Conservation (phyloP, 2,113 vertebrate genomes). For the Lepidothrix coronata region DNA sequence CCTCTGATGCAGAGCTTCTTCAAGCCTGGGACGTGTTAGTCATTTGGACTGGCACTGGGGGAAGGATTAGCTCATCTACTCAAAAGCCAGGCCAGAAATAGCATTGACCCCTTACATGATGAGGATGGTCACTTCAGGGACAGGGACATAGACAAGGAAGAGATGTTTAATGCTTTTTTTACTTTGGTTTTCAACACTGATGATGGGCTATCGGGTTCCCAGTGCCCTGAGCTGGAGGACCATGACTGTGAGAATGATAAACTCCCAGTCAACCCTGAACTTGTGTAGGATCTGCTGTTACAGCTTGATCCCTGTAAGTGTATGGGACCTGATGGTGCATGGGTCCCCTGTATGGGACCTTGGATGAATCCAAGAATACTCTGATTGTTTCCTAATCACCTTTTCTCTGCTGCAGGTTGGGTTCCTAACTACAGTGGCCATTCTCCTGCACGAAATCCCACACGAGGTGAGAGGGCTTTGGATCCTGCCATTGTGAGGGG, state of each 20-base stretch:
- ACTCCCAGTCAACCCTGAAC: background rate
- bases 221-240: background rate
- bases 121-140: background rate
- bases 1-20: background rate
- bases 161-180: background rate
- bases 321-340: background rate
- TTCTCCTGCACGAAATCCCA: conserved; percentile 96
- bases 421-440: conserved; percentile 92
- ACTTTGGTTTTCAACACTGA: background rate
- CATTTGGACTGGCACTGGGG: background rate
- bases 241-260: background rate
- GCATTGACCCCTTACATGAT: background rate
- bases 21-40: background rate
- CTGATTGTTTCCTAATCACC: background rate
- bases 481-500: background rate
- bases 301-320: background rate
- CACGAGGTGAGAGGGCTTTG: conserved; percentile 86
- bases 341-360: no score
- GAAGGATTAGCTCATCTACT: background rate
- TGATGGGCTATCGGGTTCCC: background rate
- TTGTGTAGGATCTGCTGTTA: background rate
- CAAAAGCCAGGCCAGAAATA: background rate
- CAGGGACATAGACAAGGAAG: background rate
- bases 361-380: background rate
- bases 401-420: conserved; percentile 83